Evolutionary conservation across 1,140 invertebrate species (phyloP).

Genomic region (Ceratina calcarata): DNA sequence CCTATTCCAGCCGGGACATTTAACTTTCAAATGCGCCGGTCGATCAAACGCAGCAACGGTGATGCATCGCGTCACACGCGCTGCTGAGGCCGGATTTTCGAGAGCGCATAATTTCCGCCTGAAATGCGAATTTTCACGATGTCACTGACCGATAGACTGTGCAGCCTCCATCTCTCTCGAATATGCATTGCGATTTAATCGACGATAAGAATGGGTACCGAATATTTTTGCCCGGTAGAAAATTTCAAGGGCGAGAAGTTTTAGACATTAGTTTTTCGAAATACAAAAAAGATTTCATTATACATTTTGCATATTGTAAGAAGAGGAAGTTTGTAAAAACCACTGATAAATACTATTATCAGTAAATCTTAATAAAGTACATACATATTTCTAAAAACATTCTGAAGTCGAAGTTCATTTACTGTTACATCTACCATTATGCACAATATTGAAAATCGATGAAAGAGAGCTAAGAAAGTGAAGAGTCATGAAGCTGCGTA

Average conservation of each 20-base stretch:
- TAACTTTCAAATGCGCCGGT: constrained; percentile 72
- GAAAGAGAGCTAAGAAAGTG: constrained; percentile 17
- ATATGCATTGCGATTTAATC: constrained; percentile 18
- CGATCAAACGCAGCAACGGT: constrained; percentile 48
- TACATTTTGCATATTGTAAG: too few relatives aligned
- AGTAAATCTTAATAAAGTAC: too few relatives aligned
- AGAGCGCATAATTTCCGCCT: constrained; percentile 59
- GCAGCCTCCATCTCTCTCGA: not conserved
- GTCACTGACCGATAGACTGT: constrained; percentile 28
- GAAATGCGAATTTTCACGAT: constrained; percentile 54
- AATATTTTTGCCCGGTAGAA: not conserved
- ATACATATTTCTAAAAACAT: too few relatives aligned
- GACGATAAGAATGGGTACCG: not conserved
- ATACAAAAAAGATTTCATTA: not conserved
- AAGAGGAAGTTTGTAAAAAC: not conserved
- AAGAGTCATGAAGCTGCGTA: not conserved
- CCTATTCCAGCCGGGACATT: constrained; percentile 63
- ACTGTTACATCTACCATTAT: too few relatives aligned
- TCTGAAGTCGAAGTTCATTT: too few relatives aligned
- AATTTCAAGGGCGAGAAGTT: not conserved
- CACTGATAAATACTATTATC: not conserved
- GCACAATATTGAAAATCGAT: not conserved
- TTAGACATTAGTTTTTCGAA: not conserved
- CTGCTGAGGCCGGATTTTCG: constrained; percentile 37
- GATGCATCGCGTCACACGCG: not conserved